Percentiles rank a stretch among this genome's conserved stretches.
Evolutionary conservation across 2,797 vertebrate genomes (phyloP).

Genomic region (Cichlasoma orientale): DNA sequence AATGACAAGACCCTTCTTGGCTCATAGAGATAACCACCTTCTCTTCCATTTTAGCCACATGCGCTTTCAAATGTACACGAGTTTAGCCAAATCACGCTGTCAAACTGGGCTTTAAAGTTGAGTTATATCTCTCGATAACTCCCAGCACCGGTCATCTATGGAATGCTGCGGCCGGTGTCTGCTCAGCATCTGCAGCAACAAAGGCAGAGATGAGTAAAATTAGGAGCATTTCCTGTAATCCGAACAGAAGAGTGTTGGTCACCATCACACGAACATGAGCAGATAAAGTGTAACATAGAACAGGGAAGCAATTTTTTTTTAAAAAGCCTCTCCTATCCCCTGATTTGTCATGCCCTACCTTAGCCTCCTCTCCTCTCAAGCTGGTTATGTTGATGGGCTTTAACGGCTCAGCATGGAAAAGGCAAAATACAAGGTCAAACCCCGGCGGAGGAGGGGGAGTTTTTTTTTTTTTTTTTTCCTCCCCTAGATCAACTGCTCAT

Average conservation of each 20-base stretch:
- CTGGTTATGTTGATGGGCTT: slow-evolving; percentile 50
- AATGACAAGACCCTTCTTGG: slow-evolving; percentile 10
- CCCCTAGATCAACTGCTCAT: slow-evolving; percentile 54
- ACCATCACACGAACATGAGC: slow-evolving; percentile 50
- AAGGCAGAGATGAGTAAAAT: slow-evolving; percentile 66
- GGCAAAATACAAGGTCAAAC: slow-evolving; percentile 62
- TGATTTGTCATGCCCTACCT: background rate
- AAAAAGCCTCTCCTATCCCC: background rate
- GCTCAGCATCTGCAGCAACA: slow-evolving; percentile 70
- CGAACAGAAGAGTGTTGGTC: slow-evolving; percentile 56
- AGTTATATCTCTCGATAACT: slow-evolving; percentile 65
- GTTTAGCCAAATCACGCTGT: slow-evolving; percentile 60
- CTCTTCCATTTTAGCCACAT: slow-evolving; percentile 30
- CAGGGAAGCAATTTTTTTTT: slow-evolving; percentile 39
- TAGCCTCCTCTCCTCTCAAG: slow-evolving; percentile 14
- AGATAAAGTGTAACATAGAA: slow-evolving; percentile 64
- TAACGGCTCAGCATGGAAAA: slow-evolving; percentile 39
- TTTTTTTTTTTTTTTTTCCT: slow-evolving; percentile 15
- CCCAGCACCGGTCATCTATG: slow-evolving; percentile 63
- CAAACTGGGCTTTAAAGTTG: slow-evolving; percentile 64
- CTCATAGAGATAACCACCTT: slow-evolving; percentile 30
- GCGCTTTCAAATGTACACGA: slow-evolving; percentile 41
- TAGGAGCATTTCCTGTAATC: slow-evolving; percentile 73
- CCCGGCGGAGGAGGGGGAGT: slow-evolving; percentile 6
- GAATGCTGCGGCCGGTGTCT: slow-evolving; percentile 63